phyloP scores from a whole-genome alignment of 1,140 invertebrate species.

The Drosophila suzukii region DNA sequence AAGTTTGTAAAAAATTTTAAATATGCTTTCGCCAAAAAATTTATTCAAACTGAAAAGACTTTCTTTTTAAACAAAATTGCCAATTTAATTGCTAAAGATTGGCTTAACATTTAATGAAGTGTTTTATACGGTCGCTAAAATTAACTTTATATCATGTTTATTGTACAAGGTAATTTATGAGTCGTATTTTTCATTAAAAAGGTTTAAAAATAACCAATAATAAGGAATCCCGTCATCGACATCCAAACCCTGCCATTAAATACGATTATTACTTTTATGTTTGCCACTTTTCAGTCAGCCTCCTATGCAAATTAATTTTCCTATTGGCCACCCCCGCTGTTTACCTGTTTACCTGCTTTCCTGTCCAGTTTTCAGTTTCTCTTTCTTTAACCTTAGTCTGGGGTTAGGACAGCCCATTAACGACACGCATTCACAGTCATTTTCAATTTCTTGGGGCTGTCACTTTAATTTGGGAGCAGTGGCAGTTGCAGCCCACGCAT shows the following conservation, averaged over 20 bases:
- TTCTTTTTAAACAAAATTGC: too few relatives aligned
- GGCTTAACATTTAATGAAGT: background rate
- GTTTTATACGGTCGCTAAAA: background rate
- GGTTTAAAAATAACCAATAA: background rate
- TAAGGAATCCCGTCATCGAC: background rate
- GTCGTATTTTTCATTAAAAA: background rate
- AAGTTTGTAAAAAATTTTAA: too few relatives aligned
- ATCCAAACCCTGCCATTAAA: slow-evolving; percentile 4
- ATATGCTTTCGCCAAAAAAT: too few relatives aligned
- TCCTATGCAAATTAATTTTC: slow-evolving; percentile 56
- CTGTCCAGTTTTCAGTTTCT: slow-evolving; percentile 53
- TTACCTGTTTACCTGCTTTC: slow-evolving; percentile 13
- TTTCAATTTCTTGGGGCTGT: slow-evolving; percentile 76
- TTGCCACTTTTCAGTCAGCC: slow-evolving; percentile 18
- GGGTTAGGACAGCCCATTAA: slow-evolving; percentile 71
- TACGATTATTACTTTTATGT: slow-evolving; percentile 17
- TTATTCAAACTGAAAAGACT: too few relatives aligned
- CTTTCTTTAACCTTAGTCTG: slow-evolving; percentile 57
- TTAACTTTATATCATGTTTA: background rate
- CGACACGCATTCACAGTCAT: slow-evolving; percentile 70
- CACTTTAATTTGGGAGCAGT: slow-evolving; percentile 79
- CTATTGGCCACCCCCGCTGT: slow-evolving; percentile 11
- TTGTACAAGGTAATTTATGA: background rate
- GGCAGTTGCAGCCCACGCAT: slow-evolving; percentile 56
- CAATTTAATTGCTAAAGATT: too few relatives aligned